These are phyloP conservation scores for Machimus atricapillus DNA, from an alignment of 2,888 invertebrate genomes.

Conservation along the genomic window DNA sequence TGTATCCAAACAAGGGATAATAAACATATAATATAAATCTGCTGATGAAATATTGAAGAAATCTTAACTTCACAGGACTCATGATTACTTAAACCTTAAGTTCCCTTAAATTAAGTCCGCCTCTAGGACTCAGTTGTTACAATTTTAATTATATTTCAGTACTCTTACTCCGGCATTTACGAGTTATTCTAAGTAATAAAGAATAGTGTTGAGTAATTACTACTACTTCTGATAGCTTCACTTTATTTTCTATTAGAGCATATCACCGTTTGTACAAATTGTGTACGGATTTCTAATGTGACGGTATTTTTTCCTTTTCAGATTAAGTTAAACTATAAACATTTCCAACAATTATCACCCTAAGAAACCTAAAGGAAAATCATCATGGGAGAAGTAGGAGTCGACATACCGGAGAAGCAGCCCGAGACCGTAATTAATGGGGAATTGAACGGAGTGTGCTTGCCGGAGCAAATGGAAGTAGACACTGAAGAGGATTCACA, in stretches of 20 bases:
- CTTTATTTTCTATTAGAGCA: background rate
- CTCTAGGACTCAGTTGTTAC: too few relatives aligned
- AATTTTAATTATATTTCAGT: too few relatives aligned
- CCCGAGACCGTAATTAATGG: conserved; percentile 53
- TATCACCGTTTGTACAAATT: background rate
- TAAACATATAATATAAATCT: too few relatives aligned
- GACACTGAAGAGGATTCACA: conserved; percentile 56
- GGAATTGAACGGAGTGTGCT: conserved; percentile 52
- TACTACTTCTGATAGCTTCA: too few relatives aligned
- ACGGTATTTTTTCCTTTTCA: background rate
- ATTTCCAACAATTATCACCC: background rate
- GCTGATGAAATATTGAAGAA: too few relatives aligned
- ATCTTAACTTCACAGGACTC: too few relatives aligned
- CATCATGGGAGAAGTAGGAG: conserved; percentile 52
- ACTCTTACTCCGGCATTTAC: too few relatives aligned
- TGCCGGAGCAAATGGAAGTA: conserved; percentile 48
- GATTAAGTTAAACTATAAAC: background rate
- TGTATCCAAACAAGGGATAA: too few relatives aligned
- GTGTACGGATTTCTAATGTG: background rate
- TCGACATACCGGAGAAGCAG: conserved; percentile 51
- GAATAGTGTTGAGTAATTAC: too few relatives aligned
- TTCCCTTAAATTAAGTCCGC: too few relatives aligned
- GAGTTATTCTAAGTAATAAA: too few relatives aligned
- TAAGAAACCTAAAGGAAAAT: background rate
- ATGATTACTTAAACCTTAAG: too few relatives aligned